Percentiles rank a stretch among this genome's conserved stretches.
Evolutionary conservation across 2,797 vertebrate species (phyloP).

Genomic region (Thunnus albacares): DNA sequence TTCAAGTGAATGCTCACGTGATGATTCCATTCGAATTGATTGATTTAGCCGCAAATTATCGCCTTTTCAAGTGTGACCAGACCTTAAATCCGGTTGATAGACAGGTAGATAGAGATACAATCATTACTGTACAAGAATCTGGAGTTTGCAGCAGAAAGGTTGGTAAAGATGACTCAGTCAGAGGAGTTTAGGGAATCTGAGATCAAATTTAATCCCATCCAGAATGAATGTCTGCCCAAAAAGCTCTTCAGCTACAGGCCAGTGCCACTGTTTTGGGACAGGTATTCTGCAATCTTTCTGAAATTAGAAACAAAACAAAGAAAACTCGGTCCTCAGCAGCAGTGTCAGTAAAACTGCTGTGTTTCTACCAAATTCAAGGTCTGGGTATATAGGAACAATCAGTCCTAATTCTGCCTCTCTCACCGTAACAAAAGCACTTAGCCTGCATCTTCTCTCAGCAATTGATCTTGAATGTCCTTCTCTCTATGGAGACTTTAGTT

Average conservation of each 20-base stretch:
- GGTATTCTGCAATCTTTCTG: background rate
- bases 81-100: background rate
- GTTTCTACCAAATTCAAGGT: slow-evolving; percentile 64
- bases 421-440: slow-evolving; percentile 71
- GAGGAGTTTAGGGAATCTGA: background rate
- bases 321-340: slow-evolving; percentile 6
- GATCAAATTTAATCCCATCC: background rate
- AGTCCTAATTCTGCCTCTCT: slow-evolving; percentile 66
- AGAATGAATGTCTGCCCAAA: background rate
- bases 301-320: background rate
- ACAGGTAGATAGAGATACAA: background rate
- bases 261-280: background rate
- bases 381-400: slow-evolving; percentile 55
- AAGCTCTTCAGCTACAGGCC: background rate
- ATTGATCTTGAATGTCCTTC: slow-evolving; percentile 83
- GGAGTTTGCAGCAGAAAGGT: background rate
- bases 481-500: slow-evolving; percentile 70
- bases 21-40: no score
- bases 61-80: no score
- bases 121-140: background rate
- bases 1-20: no score
- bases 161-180: background rate
- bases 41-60: no score
- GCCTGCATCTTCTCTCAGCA: slow-evolving; percentile 76
- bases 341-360: slow-evolving; percentile 47